These are phyloP conservation scores for Rhineura floridana DNA, from an alignment of 2,113 vertebrate genomes.

Conservation along the genomic window DNA sequence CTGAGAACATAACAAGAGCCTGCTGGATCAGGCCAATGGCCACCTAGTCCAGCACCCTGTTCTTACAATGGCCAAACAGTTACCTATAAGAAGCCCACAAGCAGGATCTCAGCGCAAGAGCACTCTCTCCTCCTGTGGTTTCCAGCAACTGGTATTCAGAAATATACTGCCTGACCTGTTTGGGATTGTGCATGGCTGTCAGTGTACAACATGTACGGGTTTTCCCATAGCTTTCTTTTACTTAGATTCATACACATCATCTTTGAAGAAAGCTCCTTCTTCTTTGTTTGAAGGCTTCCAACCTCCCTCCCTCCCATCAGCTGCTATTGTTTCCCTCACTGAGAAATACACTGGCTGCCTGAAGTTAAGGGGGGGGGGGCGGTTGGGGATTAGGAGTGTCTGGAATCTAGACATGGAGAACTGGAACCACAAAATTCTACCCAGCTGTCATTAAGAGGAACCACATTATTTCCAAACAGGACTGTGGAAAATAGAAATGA, in stretches of 20 bases:
- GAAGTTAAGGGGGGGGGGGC: background rate
- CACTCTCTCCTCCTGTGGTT: no score
- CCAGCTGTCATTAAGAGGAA: conserved; percentile 5
- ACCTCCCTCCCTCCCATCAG: background rate
- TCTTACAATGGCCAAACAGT: no score
- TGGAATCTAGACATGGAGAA: conserved; percentile 10
- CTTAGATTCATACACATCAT: background rate
- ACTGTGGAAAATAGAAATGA: background rate
- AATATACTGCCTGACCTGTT: no score
- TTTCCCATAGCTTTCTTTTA: background rate
- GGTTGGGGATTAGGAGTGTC: background rate
- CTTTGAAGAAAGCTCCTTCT: background rate
- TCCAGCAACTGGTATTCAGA: no score
- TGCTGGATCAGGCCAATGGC: no score
- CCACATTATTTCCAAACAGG: conserved; percentile 14
- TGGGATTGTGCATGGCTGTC: background rate
- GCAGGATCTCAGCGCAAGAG: no score
- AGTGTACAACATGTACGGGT: background rate
- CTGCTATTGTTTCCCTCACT: background rate
- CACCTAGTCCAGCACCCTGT: no score
- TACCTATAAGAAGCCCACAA: no score
- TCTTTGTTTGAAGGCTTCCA: background rate
- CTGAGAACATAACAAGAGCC: no score
- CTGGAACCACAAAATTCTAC: background rate
- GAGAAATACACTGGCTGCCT: conserved; percentile 1